phyloP scores from a whole-genome alignment of 2,113 vertebrate genomes.

The Cyrtonyx montezumae region DNA sequence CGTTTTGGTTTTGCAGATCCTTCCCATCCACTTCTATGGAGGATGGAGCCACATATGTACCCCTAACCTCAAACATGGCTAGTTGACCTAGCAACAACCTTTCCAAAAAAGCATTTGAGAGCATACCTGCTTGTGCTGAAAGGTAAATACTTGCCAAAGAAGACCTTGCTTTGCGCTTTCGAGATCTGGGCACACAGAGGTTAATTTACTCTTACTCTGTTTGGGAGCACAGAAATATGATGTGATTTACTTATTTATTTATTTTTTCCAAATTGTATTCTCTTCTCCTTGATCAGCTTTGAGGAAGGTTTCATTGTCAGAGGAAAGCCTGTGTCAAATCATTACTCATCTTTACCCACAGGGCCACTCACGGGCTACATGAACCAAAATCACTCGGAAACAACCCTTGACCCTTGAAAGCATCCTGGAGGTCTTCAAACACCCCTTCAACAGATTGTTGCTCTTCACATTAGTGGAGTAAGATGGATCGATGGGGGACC shows the following conservation, averaged over 20 bases:
- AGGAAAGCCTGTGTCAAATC: not conserved
- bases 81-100: not conserved
- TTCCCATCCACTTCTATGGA: not conserved
- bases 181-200: not conserved
- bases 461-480: not conserved
- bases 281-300: not conserved
- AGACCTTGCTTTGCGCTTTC: not conserved
- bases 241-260: not conserved
- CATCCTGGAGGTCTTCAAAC: not conserved
- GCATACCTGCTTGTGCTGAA: not conserved
- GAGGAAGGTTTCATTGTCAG: not conserved
- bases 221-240: not conserved
- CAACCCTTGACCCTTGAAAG: not conserved
- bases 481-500: not conserved
- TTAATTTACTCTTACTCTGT: not conserved
- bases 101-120: not conserved
- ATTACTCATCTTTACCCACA: rapidly evolving
- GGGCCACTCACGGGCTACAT: not conserved
- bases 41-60: rapidly evolving
- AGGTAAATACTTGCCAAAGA: not conserved
- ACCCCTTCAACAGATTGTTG: not conserved
- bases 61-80: not conserved
- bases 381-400: rapidly evolving
- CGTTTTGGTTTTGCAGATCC: rapidly evolving
- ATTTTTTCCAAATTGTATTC: not conserved